Base-by-base conservation (phyloP, 2,888 invertebrate species). In the Acrobasis suavella region DNA sequence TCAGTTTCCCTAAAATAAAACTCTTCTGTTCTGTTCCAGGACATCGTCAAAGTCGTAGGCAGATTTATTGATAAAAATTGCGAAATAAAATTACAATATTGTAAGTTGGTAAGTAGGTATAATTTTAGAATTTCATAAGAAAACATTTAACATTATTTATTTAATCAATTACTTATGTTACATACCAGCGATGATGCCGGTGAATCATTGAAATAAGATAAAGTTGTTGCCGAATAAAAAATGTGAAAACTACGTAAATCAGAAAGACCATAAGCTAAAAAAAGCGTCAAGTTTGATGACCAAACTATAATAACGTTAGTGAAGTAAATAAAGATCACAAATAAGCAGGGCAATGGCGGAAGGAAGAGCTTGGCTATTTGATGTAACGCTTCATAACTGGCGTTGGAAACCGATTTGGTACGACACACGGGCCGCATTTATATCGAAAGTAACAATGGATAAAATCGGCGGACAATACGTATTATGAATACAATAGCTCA, bases 401-500 rank as follows among this genome's bases (percentile, higher is more conserved):
- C n/a, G 46, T 22, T 51, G 51, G 17, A 51, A 51, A 22, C 17
- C 17, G 51, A 17, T 51, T 17, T 51, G 51, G 51, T 22, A 10
- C 17, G 17, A 12, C 17, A 51, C 22, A 51, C 51, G 22, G 17
- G 17, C 51, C 51, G 51, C 22, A 17, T 51, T 22, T 17, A 17
- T 51, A 51, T 17, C 22, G 17, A 17, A 51, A 46, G 22, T 51
- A 12, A 51, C 51, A 51, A 51, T 51, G 15, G 54, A 38, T 38
- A 54, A 54, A 54, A 54, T 37, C 54, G 37, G 37, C 10, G 15
- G 38, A 54, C 54, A 38, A 15, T 54, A n/a, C 38, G 7, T 15
- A 38, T 54, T 54, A 54, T 54, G 54, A 54, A 54, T 54, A 38
- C 54, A 52, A 52, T 52, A 54, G 54, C 37, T 38, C 54, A 38